Evolutionary conservation across 2,797 vertebrate species (phyloP).

Genomic region (Huso huso): DNA sequence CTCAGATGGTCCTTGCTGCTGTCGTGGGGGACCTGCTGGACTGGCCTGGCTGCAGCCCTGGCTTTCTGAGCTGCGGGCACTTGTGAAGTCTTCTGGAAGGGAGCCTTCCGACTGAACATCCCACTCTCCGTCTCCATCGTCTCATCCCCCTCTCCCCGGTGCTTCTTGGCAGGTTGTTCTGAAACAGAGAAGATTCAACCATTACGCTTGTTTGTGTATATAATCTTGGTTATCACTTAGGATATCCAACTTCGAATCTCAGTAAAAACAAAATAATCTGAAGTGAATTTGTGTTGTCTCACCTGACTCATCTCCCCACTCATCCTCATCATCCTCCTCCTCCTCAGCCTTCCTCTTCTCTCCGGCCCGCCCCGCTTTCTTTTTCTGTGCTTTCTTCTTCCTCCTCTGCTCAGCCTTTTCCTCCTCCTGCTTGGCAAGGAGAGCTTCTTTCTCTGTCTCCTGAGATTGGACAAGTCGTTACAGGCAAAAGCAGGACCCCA

Average conservation of each 20-base stretch:
- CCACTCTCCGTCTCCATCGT: conserved; percentile 63
- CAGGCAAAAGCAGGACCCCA: neutral
- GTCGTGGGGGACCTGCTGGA: conserved; percentile 56
- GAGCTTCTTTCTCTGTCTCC: conserved; percentile 84
- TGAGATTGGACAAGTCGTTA: conserved; percentile 34
- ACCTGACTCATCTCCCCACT: conserved; percentile 59
- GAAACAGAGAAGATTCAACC: conserved; percentile 1
- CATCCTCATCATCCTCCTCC: conserved; percentile 47
- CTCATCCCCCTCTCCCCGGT: conserved; percentile 54
- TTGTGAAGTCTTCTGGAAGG: conserved; percentile 28
- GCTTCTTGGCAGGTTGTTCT: conserved; percentile 71
- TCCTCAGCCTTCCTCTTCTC: conserved; percentile 71
- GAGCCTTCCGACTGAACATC: conserved; percentile 48
- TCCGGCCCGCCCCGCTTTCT: conserved; percentile 49
- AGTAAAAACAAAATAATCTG: too few species aligned
- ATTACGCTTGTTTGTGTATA: too few species aligned
- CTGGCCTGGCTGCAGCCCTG: conserved; percentile 38
- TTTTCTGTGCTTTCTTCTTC: conserved; percentile 72
- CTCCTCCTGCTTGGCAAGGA: conserved; percentile 68
- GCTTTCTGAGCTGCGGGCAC: conserved; percentile 43
- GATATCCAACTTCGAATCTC: too few species aligned
- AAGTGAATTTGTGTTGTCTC: neutral
- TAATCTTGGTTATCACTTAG: too few species aligned
- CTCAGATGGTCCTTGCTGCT: conserved; percentile 73
- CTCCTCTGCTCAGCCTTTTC: conserved; percentile 71